Base-by-base conservation (phyloP, 2,113 vertebrate genomes). In the Hoplias malabaricus region DNA sequence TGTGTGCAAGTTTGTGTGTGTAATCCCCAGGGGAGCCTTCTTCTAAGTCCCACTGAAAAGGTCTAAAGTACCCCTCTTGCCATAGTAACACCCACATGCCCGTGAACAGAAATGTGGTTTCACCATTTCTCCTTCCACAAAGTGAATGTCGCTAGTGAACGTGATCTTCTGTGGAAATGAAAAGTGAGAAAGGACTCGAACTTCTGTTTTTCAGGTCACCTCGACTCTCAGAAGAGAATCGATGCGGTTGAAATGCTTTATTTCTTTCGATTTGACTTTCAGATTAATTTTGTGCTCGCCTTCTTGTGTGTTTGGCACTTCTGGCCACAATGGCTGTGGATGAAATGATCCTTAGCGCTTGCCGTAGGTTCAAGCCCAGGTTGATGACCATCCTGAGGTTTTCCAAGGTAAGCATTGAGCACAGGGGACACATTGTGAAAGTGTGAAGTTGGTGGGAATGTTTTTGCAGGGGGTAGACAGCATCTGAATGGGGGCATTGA, bases 321-420 rank as follows among this genome's bases (percentile, higher is more conserved):
- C 4, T 36, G 29, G 8, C 23, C 12, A 3, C 36, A 25, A 78
- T 80, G 78, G 56, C 78, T 42, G 50, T 84, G 56, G 69, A 77
- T 34, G 71, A 82, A 31, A 46, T 72, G 43, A 53, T 85, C 29
- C 80, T 69, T 27, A 67, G 69, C 5, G 70, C 80, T 54, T 63
- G 59, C 11, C 31, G n/a, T 36, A 79, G 7, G 21, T 61, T 83
- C 46, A 53, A 69, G n/a, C 71, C 78, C 25, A 71, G 77, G 40
- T 67, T 82, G 12, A 48, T 71, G 54, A 75, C 70, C 25, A 50
- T 82, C 42, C 56, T 78, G 31, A 42, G 57, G 54, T 65, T 80
- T 65, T 21, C 54, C 11, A 62, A 84, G 84, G 84, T 86, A 82
- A 75, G 75, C 38, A 8, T 56, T 76, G 68, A 50, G 53, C 33